Evolutionary conservation across 2,888 invertebrate genomes (phyloP).

Genomic region (Bibio marci): DNA sequence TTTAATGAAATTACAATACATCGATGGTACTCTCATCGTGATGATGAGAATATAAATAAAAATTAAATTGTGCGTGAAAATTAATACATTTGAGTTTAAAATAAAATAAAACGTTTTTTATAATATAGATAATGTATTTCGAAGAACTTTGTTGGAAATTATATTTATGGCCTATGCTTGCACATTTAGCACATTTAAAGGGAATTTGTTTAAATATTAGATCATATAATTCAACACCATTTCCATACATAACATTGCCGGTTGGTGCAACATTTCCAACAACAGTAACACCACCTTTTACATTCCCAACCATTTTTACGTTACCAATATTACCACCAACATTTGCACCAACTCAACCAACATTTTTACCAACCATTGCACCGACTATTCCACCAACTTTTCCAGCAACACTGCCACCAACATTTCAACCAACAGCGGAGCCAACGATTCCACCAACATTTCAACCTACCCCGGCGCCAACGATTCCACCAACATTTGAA

Average conservation of each 20-base stretch:
- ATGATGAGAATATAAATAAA: too few relatives aligned
- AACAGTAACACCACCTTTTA: conserved; percentile 10
- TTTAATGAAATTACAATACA: too few relatives aligned
- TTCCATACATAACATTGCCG: conserved; percentile 18
- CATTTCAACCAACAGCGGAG: too few relatives aligned
- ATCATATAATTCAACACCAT: conserved; percentile 16
- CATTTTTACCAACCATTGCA: too few relatives aligned
- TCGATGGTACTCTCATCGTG: too few relatives aligned
- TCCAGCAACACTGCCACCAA: too few relatives aligned
- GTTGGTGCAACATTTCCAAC: conserved; percentile 14
- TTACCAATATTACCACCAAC: neutral
- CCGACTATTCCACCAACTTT: too few relatives aligned
- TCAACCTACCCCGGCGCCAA: too few relatives aligned
- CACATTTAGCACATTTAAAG: conserved; percentile 20
- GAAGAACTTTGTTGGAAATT: conserved; percentile 24
- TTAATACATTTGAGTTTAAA: too few relatives aligned
- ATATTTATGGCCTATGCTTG: conserved; percentile 25
- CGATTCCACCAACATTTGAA: too few relatives aligned
- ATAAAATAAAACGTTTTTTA: neutral
- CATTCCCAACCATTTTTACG: neutral
- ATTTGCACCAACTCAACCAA: neutral
- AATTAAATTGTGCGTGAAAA: too few relatives aligned
- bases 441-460: too few relatives aligned
- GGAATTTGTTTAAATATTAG: conserved; percentile 20
- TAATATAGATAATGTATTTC: conserved; percentile 15